Percentiles rank a stretch among this genome's conserved stretches.
These are phyloP conservation scores for Brevimyrus niger DNA, from an alignment of 2,113 vertebrate species.

Conservation along the genomic window DNA sequence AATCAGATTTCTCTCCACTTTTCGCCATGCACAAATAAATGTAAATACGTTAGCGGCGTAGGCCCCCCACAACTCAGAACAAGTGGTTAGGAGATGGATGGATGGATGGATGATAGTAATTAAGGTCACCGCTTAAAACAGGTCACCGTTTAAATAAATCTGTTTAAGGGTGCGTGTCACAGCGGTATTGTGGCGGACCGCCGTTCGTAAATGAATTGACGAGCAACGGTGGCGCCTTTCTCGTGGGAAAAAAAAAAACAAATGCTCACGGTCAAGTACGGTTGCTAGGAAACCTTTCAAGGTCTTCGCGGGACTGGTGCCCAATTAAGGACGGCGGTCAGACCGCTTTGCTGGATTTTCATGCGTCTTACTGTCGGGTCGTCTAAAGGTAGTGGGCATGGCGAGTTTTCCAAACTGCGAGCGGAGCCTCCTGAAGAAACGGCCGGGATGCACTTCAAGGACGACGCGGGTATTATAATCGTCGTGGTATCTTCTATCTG, in stretches of 20 bases:
- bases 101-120: neutral
- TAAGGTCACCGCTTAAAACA: neutral
- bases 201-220: neutral
- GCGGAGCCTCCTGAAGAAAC: neutral
- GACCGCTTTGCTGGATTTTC: neutral
- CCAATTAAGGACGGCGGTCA: neutral
- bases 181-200: neutral
- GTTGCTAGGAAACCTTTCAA: slow-evolving; percentile 15
- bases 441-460: neutral
- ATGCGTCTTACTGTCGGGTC: neutral
- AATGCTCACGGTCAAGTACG: neutral
- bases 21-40: neutral
- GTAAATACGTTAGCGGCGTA: neutral
- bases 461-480: neutral
- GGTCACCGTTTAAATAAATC: neutral
- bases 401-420: neutral
- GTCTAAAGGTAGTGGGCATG: neutral
- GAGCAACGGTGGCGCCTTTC: slow-evolving; percentile 14
- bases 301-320: neutral
- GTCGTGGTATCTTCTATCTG: neutral
- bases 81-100: neutral
- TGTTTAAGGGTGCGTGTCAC: neutral
- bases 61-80: neutral
- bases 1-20: neutral
- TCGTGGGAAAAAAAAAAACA: slow-evolving; percentile 4